Base-by-base conservation (phyloP, 2,888 invertebrate genomes). In the Acanthacorydalis orientalis region DNA sequence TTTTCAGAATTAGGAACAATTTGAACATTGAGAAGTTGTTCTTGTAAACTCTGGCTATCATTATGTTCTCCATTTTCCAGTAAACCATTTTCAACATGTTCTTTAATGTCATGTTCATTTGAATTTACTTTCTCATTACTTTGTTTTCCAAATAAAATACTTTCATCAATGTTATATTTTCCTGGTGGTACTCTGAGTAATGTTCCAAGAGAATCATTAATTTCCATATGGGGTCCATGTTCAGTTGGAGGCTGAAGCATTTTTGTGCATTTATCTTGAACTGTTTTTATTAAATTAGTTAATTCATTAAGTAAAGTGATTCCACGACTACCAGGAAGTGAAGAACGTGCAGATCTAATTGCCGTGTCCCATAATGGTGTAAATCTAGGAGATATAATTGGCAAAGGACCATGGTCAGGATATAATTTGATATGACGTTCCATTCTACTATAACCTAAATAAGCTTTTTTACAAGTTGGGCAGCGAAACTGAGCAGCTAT, bases 401-500 rank as follows among this genome's bases (percentile, higher is more conserved):
- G 57, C n/a, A 58, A 42, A 8, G 62, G 60, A 7, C 76, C 75
- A 57, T 80, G 80, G 49, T 69, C 69, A 2, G 79, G 79, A 60
- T 74, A 68, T 54, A 75, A 68, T 53, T 73, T 67, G 51, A 77
- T 74, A 60, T 81, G 81, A 48, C 74, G 63, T 15, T 72, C 67
- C 64, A 80, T 72, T 46, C 75, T 70, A 32, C 67, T 70, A 53
- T 69, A 66, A 7, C 78, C 79, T 46, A 79, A 62, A 59, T 79
- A 80, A 12, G 74, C 72, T 58, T 78, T 79, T 46, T 70, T 68
- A 60, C 80, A 80, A n/a, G 72, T 73, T 2, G 73, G 72, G 59
- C 80, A 80, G 34, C 71, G 65, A 56, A 72, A 75, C 43, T 70
- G 68, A 40, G 70, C 62, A 1, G 71, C 64, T 51, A 72, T 68